Evolutionary conservation across 2,888 invertebrate species (phyloP), one percentile per base, ranked within the genome.

Genomic region (Cremastinae sp.): DNA sequence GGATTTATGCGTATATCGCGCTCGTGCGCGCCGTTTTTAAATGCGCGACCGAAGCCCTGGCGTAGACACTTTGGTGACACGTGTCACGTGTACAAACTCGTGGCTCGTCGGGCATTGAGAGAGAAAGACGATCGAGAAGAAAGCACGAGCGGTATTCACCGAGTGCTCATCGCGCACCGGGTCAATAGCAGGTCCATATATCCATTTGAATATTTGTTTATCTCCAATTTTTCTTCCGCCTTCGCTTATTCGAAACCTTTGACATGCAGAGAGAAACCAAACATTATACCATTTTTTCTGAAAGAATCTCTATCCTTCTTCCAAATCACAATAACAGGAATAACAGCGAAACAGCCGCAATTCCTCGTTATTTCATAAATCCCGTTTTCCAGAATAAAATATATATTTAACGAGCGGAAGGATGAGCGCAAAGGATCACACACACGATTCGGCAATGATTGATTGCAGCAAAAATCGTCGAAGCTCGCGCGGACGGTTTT

Each of bases 41-140:
- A 22, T 14, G 18, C 8, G 58, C 47, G 36, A 16, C 22, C n/a
- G 41, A 28, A 38, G 38, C 34, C 45, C 45, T n/a, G 64, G 18
- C 14, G 16, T 45, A 45, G 62, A 76, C 73, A 73, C 69, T 76
- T 70, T 61, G 65, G 22, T 36, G 70, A 74, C 70, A 66, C 74
- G 76, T 76, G 73, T 73, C 72, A 61, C 64, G 53, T 70, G 43
- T 28, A 53, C 65, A 49, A 59, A 58, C 68, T 66, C 61, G 62
- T 53, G 53, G 28, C 9, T 68, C 58, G 54, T 20, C 14, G 20
- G n/a, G n/a, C n/a, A 59, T 5, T 28, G 28, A 28, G 28, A 5
- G 28, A 28, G 28, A 28, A 56, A 59, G n/a, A 34, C n/a, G 47
- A 49, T 49, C 12, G 16, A 56, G 70, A 77, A 70, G 69, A 74